A percentile compares a stretch with the other conserved stretches of the same genome.
These are phyloP conservation scores for Hyphantria cunea DNA, from an alignment of 1,140 invertebrate genomes.

Conservation along the genomic window DNA sequence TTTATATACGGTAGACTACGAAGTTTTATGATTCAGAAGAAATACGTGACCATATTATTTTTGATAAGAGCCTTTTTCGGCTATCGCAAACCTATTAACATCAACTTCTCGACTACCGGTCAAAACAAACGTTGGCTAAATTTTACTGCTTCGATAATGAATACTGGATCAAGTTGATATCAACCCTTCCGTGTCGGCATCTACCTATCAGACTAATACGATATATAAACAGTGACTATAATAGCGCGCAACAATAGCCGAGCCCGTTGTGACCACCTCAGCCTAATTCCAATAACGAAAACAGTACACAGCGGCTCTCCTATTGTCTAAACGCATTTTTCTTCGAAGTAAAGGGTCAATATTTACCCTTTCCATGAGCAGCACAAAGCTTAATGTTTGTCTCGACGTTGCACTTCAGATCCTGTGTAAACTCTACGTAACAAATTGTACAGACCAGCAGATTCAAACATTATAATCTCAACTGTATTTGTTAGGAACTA, in stretches of 20 bases:
- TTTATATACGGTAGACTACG: too few relatives aligned
- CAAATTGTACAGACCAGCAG: slow-evolving; percentile 68
- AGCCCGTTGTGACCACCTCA: slow-evolving; percentile 42
- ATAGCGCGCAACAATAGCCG: slow-evolving; percentile 52
- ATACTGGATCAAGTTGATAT: slow-evolving; percentile 55
- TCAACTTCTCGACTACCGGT: slow-evolving; percentile 53
- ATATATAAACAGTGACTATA: slow-evolving; percentile 62
- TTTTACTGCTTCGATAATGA: slow-evolving; percentile 61
- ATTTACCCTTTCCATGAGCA: slow-evolving; percentile 73
- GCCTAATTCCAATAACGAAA: slow-evolving; percentile 76
- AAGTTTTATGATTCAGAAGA: too few relatives aligned
- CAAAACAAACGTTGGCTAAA: slow-evolving; percentile 47
- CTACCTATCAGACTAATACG: slow-evolving; percentile 42
- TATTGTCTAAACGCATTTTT: slow-evolving; percentile 78
- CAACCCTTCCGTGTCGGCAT: slow-evolving; percentile 39
- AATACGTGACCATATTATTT: slow-evolving; percentile 18
- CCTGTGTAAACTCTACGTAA: slow-evolving; percentile 75
- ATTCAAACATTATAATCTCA: slow-evolving; percentile 33
- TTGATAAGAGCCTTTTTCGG: slow-evolving; percentile 18
- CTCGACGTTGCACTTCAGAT: slow-evolving; percentile 74
- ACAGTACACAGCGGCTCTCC: slow-evolving; percentile 64
- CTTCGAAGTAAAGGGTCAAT: slow-evolving; percentile 70
- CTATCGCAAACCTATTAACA: slow-evolving; percentile 20
- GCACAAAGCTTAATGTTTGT: slow-evolving; percentile 76
- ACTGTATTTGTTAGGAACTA: slow-evolving; percentile 36